Percentiles rank a stretch among this genome's conserved stretches.
Conservation (phyloP, 2,113 vertebrate genomes). For the Ginglymostoma cirratum region DNA sequence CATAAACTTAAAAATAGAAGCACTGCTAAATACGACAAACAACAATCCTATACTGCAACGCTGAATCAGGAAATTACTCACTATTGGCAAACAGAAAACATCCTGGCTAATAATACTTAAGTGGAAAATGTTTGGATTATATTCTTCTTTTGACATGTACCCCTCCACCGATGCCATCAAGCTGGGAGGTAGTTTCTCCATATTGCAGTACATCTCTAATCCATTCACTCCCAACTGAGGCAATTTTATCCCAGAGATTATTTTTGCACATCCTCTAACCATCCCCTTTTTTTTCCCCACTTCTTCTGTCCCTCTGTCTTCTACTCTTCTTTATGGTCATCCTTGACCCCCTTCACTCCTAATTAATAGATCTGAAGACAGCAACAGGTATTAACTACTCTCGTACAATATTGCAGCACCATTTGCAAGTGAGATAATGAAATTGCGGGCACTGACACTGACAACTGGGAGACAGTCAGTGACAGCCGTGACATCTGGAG, state of each 20-base stretch:
- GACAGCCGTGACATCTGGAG: no score
- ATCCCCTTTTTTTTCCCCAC: not conserved
- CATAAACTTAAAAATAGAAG: not conserved
- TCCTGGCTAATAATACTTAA: not conserved
- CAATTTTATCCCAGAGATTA: not conserved
- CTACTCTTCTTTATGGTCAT: not conserved
- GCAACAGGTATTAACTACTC: not conserved
- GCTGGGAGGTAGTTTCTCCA: not conserved
- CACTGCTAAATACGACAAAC: not conserved
- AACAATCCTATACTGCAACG: not conserved
- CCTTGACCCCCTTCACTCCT: not conserved
- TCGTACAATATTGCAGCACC: not conserved
- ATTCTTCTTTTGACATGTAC: not conserved
- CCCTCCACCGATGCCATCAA: not conserved
- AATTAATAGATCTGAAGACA: not conserved
- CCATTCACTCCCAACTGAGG: not conserved
- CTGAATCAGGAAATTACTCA: not conserved
- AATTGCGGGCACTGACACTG: no score
- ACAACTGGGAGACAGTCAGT: no score
- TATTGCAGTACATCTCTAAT: not conserved
- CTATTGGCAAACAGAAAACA: not conserved
- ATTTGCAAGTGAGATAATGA: no score
- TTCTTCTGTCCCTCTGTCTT: not conserved
- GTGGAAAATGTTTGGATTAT: constrained; percentile 20
- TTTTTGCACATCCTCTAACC: not conserved